These are phyloP conservation scores for Patella ulyssiponensis DNA, from an alignment of 2,888 invertebrate genomes.

Conservation along the genomic window DNA sequence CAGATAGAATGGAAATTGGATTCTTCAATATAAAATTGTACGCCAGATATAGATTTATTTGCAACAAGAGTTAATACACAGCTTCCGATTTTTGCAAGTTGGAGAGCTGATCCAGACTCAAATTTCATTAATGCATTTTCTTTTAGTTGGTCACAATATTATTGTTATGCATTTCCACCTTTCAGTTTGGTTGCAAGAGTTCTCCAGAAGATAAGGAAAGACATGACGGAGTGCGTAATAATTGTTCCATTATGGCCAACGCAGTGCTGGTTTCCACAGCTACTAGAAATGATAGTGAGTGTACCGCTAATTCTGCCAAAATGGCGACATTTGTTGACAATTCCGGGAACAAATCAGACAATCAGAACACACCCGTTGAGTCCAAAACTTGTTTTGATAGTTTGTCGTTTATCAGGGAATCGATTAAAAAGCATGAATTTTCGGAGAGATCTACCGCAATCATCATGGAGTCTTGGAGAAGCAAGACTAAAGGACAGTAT, in stretches of 20 bases:
- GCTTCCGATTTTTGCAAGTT: not conserved
- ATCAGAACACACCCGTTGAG: not conserved
- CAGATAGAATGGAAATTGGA: too few relatives aligned
- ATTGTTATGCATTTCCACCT: conserved; percentile 32
- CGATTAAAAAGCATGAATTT: not conserved
- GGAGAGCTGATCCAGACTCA: conserved; percentile 23
- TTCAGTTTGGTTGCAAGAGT: conserved; percentile 20
- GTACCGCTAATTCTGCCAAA: not conserved
- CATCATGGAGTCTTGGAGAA: not conserved
- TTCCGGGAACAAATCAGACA: not conserved
- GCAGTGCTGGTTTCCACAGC: conserved; percentile 28
- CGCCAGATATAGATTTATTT: too few relatives aligned
- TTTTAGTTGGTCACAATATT: conserved; percentile 15
- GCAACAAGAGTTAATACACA: too few relatives aligned
- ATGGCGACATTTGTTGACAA: not conserved
- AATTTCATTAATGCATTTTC: conserved; percentile 24
- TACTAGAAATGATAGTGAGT: conserved; percentile 15
- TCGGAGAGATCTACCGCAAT: not conserved
- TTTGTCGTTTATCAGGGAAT: not conserved
- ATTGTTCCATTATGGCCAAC: conserved; percentile 31
- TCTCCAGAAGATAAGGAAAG: conserved; percentile 26
- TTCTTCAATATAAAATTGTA: too few relatives aligned
- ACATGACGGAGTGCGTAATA: conserved; percentile 19
- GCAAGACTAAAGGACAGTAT: not conserved
- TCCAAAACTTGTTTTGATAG: not conserved